A percentile compares a stretch with the other conserved stretches of the same genome.
phyloP scores from a whole-genome alignment of 1,140 invertebrate genomes.

The Thaumatotibia leucotreta region DNA sequence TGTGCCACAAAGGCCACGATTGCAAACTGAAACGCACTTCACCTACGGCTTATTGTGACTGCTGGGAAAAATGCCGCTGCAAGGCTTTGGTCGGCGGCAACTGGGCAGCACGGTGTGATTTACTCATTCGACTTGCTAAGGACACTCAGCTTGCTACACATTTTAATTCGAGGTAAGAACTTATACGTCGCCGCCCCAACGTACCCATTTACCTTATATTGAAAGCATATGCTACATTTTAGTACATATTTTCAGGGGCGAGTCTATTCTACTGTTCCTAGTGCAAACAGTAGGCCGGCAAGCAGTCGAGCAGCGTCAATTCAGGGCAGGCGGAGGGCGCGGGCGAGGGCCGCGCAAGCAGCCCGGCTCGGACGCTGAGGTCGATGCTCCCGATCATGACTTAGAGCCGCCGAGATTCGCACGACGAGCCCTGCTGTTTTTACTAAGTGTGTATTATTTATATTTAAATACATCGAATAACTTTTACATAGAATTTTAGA shows the following conservation, averaged over 20 bases:
- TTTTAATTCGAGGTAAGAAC: constrained; percentile 88
- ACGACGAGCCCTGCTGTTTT: constrained; percentile 90
- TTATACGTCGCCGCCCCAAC: background rate
- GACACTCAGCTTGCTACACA: constrained; percentile 94
- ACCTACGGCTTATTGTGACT: constrained; percentile 99
- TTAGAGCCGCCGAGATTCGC: constrained; percentile 98
- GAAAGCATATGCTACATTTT: constrained; percentile 16
- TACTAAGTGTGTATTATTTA: constrained; percentile 88
- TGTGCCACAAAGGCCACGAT: constrained; percentile 92
- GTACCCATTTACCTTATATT: background rate
- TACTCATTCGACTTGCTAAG: constrained; percentile 90
- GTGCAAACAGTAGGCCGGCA: constrained; percentile 98
- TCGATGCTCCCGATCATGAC: constrained; percentile 98
- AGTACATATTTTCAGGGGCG: constrained; percentile 81
- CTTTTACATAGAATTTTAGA: too few relatives aligned
- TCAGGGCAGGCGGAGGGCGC: constrained; percentile 82
- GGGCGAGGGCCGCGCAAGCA: constrained; percentile 76
- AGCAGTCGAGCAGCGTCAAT: constrained; percentile 96
- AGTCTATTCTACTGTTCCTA: constrained; percentile 97
- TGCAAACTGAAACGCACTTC: constrained; percentile 98
- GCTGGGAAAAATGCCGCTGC: constrained; percentile 99
- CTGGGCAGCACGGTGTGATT: constrained; percentile 89
- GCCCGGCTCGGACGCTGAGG: constrained; percentile 67
- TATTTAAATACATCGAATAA: constrained; percentile 19
- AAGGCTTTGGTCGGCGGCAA: constrained; percentile 95